Conservation (phyloP, 1,140 invertebrate genomes). For the Drosophila punjabiensis region DNA sequence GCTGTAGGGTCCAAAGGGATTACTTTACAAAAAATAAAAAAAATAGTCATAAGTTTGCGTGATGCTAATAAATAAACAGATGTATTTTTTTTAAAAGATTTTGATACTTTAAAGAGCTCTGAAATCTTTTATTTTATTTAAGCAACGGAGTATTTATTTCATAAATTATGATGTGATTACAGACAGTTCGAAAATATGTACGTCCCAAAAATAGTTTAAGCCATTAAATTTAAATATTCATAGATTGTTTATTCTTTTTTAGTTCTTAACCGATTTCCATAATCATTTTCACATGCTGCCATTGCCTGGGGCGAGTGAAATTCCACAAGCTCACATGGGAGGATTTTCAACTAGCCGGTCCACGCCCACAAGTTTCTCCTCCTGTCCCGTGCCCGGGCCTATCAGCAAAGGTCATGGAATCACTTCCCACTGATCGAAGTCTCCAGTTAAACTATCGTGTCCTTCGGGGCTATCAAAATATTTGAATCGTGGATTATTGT, state of each 20-base stretch:
- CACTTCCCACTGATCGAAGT: conserved; percentile 21
- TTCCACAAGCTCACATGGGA: conserved; percentile 13
- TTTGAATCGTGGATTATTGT: conserved; percentile 54
- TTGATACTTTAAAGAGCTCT: no score
- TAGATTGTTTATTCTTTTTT: neutral
- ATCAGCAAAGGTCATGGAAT: conserved; percentile 21
- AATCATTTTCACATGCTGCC: neutral
- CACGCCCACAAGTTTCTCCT: conserved; percentile 22
- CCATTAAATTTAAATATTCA: neutral
- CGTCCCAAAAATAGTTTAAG: neutral
- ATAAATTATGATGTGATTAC: no score
- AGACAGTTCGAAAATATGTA: no score
- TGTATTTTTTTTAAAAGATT: no score
- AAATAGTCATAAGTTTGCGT: no score
- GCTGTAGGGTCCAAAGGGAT: no score
- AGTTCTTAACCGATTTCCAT: neutral
- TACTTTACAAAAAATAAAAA: no score
- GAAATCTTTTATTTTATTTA: no score
- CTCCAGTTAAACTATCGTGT: conserved; percentile 19
- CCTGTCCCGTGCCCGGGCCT: neutral
- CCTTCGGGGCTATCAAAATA: conserved; percentile 46
- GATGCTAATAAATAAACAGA: no score
- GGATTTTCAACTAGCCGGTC: conserved; percentile 18
- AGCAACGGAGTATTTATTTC: no score
- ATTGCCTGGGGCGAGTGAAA: neutral